Percentiles rank a stretch among this genome's conserved stretches.
Evolutionary conservation across 2,797 vertebrate species (phyloP).

Genomic region (Sebastes miniatus): DNA sequence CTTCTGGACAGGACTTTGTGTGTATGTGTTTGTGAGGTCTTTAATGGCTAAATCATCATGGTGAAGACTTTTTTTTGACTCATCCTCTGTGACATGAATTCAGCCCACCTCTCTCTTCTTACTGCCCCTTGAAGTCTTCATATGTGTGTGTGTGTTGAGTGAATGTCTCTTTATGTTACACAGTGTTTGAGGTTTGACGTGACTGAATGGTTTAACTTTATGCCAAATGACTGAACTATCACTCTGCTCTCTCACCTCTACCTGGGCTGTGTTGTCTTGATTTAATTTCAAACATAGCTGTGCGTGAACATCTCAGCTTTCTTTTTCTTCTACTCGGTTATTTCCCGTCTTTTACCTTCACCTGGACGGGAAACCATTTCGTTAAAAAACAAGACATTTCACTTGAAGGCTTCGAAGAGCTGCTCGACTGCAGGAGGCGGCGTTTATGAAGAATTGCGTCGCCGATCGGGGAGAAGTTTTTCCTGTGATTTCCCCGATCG

Average conservation of each 20-base stretch:
- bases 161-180: constrained; percentile 41
- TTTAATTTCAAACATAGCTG: not conserved
- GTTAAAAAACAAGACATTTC: not conserved
- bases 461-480: constrained; percentile 12
- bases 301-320: constrained; percentile 33
- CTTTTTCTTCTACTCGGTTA: not conserved
- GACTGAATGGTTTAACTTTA: constrained; percentile 64
- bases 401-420: constrained; percentile 35
- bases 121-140: constrained; percentile 35
- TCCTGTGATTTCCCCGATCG: constrained; percentile 9
- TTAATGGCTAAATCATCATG: constrained; percentile 28
- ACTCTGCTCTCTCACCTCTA: constrained; percentile 29
- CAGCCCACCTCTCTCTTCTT: constrained; percentile 18
- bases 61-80: constrained; percentile 42
- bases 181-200: constrained; percentile 56
- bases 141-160: constrained; percentile 16
- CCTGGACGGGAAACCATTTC: not conserved
- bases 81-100: constrained; percentile 46
- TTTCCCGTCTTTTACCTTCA: not conserved
- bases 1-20: constrained; percentile 8
- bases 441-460: constrained; percentile 57
- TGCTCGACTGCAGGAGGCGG: constrained; percentile 22
- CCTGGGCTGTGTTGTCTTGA: not conserved
- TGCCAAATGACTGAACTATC: constrained; percentile 72
- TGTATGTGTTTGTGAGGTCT: constrained; percentile 31